Base-by-base conservation (phyloP, 2,113 vertebrate species). In the Leucopsar rothschildi region DNA sequence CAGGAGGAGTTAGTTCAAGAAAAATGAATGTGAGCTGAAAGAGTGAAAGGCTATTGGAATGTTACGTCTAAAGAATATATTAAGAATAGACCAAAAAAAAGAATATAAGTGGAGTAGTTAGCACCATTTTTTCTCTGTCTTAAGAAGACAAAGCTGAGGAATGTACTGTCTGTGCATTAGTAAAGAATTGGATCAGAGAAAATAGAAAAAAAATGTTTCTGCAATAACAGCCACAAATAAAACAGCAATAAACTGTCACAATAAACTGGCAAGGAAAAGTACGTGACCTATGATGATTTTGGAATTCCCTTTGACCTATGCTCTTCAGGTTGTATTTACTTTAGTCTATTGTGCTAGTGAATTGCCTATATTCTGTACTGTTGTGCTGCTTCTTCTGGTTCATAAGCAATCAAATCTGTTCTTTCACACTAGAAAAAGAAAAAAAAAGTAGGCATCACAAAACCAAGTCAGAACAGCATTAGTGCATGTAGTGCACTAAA, bases 321-420 rank as follows among this genome's bases (percentile, higher is more conserved):
- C 37, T 49, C 13, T 66, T 40, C 23, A 39, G 4, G 5, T 21
- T 78, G 28, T 59, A 40, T 70, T 86, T 63, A 19, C 11, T 65
- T 93, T 23, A 28, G 9, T 31, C 42, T 63, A 9, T 4, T 45
- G 11, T 24, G 22, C 25, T 55, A 61, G 31, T 1, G 1, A 61
- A 55, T 21, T 63, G 25, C 21, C 12, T 33, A 37, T 0, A 0
- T 66, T 65, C 37, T 39, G 28, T 65, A 63, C 28, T 4, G 2
- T 57, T 65, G 8, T 59, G 18, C 8, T 83, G 22, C 64, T 77
- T 7, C 55, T 77, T 65, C 80, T 73, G 42, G 25, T 18, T 49
- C n/a, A 24, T 35, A 57, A 57, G 22, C 18, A 47, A 80, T 35
- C 49, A 45, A 65, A 91, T n/a, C 9, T 40, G 24, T 31, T 65